These are phyloP conservation scores for Boloria selene DNA, from an alignment of 2,888 invertebrate genomes.

Conservation along the genomic window DNA sequence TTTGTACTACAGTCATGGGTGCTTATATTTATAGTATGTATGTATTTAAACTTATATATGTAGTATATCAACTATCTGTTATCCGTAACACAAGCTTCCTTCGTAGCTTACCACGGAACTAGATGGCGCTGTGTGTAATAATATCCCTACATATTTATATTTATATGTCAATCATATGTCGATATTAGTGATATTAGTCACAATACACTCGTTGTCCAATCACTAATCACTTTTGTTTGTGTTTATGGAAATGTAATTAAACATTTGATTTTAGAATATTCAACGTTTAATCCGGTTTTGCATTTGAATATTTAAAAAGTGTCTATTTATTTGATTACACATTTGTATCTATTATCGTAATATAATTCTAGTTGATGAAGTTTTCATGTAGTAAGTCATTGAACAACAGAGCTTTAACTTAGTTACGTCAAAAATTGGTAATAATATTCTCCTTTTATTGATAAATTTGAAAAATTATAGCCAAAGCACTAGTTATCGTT, in stretches of 20 bases:
- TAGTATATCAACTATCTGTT: no score
- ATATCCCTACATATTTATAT: no score
- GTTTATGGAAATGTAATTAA: constrained; percentile 55
- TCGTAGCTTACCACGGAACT: no score
- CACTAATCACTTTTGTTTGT: constrained; percentile 43
- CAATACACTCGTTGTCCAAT: constrained; percentile 25
- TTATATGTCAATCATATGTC: constrained; percentile 2
- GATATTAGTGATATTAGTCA: background rate
- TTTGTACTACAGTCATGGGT: no score
- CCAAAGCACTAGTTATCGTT: no score
- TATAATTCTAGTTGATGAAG: background rate
- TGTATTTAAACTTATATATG: no score
- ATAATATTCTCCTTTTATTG: no score
- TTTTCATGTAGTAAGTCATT: background rate
- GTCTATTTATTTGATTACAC: background rate
- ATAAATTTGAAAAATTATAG: no score
- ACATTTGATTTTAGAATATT: constrained; percentile 53
- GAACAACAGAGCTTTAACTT: background rate
- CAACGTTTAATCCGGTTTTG: constrained; percentile 49
- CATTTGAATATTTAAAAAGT: constrained; percentile 41
- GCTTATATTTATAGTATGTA: no score
- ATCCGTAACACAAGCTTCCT: no score
- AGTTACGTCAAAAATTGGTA: background rate
- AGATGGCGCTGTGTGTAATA: no score
- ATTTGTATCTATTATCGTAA: background rate